Evolutionary conservation across 2,797 vertebrate species (phyloP).

Genomic region (Channa striata): DNA sequence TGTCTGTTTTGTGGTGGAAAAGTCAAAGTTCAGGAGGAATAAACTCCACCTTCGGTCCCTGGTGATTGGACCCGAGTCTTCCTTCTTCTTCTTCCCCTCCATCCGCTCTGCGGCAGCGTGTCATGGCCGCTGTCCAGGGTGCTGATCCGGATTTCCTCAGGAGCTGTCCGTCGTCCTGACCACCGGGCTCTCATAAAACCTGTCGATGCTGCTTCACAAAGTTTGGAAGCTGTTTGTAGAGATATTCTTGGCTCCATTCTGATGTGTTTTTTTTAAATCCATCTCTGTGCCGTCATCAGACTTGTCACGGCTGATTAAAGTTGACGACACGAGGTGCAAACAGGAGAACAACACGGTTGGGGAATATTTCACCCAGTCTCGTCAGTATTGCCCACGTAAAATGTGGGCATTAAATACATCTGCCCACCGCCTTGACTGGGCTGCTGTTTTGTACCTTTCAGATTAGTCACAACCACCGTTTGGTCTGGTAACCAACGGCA

Average conservation of each 20-base stretch:
- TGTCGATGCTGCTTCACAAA: background rate
- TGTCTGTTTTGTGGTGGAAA: too few relatives aligned
- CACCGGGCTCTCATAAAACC: too few relatives aligned
- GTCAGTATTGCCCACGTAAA: background rate
- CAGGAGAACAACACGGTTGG: background rate
- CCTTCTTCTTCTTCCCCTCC: too few relatives aligned
- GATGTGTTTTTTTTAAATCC: background rate
- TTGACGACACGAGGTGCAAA: background rate
- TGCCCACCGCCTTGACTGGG: background rate
- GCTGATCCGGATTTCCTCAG: background rate
- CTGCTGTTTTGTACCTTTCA: background rate
- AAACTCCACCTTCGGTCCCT: too few relatives aligned
- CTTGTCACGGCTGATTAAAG: background rate
- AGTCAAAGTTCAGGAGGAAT: too few relatives aligned
- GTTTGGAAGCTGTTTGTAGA: background rate
- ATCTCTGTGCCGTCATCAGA: background rate
- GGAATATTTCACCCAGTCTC: background rate
- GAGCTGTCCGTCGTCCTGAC: background rate
- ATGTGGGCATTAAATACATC: background rate
- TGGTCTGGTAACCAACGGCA: background rate
- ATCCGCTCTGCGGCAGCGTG: too few relatives aligned
- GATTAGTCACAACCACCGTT: background rate
- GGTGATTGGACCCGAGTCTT: too few relatives aligned
- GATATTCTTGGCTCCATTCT: background rate
- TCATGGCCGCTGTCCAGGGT: constrained; percentile 20